Conservation (phyloP, 2,797 vertebrate genomes). For the Ctenochaetus hawaiiensis region DNA sequence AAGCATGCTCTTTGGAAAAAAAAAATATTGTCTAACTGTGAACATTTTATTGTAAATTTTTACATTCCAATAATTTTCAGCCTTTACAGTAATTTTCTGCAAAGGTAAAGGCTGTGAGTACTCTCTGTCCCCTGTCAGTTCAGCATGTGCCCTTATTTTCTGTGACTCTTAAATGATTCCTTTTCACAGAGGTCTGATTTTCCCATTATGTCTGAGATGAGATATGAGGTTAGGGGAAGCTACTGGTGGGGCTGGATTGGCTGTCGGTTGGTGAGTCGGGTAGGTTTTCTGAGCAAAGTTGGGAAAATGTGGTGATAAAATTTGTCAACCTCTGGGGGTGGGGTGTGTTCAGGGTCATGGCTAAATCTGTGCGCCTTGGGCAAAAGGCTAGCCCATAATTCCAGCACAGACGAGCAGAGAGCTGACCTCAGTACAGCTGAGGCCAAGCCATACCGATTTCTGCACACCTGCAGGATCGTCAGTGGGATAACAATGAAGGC, state of each 20-base stretch:
- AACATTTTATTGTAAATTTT: constrained; percentile 20
- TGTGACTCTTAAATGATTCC: constrained; percentile 77
- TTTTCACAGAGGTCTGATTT: constrained; percentile 77
- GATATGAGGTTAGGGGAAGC: constrained; percentile 72
- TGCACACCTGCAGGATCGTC: constrained; percentile 87
- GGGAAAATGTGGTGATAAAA: constrained; percentile 90
- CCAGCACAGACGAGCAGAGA: constrained; percentile 89
- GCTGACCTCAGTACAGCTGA: constrained; percentile 83
- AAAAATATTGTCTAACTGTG: background rate
- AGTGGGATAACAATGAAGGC: constrained; percentile 79
- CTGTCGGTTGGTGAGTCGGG: constrained; percentile 46
- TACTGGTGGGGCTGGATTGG: constrained; percentile 59
- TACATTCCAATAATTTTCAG: constrained; percentile 13
- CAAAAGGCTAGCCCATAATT: constrained; percentile 90
- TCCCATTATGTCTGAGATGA: constrained; percentile 80
- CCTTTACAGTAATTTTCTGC: constrained; percentile 30
- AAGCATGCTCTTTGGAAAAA: background rate
- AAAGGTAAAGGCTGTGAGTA: constrained; percentile 31
- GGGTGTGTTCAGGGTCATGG: constrained; percentile 88
- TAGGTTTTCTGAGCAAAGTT: constrained; percentile 79
- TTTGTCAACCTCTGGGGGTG: constrained; percentile 87
- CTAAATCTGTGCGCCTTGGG: constrained; percentile 90
- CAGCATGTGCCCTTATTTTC: constrained; percentile 64
- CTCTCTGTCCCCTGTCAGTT: constrained; percentile 54
- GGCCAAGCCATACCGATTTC: constrained; percentile 80